These are phyloP conservation scores for Corydoras maculifer DNA, from an alignment of 2,113 vertebrate genomes.

Conservation along the genomic window DNA sequence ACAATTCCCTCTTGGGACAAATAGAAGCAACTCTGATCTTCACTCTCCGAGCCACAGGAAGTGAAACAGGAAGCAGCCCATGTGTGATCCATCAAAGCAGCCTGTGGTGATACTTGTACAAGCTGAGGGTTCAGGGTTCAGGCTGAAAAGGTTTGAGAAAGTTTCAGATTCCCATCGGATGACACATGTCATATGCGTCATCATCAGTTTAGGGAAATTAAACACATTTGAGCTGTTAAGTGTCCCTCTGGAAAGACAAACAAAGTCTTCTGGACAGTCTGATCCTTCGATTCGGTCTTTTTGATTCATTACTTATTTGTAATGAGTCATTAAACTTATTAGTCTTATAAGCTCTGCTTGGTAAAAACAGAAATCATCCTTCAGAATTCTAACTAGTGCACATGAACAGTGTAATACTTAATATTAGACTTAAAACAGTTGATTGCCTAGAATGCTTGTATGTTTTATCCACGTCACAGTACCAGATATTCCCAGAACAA, in stretches of 20 bases:
- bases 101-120: constrained; percentile 29
- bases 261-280: not conserved
- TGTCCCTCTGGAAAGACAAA: constrained; percentile 18
- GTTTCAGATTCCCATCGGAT: constrained; percentile 36
- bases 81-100: constrained; percentile 43
- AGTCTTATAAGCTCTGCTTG: not conserved
- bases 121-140: constrained; percentile 32
- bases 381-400: no score
- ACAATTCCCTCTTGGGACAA: constrained; percentile 44
- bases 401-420: no score
- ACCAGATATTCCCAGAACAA: no score
- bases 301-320: not conserved
- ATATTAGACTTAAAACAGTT: no score
- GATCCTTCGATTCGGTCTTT: not conserved
- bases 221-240: constrained; percentile 22
- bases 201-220: constrained; percentile 29
- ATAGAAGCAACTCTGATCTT: constrained; percentile 37
- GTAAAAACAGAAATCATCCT: no score
- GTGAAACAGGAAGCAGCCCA: constrained; percentile 36
- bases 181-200: constrained; percentile 32
- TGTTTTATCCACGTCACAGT: no score
- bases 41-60: constrained; percentile 32
- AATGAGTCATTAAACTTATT: not conserved
- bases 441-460: no score
- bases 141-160: constrained; percentile 36